Percentiles rank a stretch among this genome's conserved stretches.
These are phyloP conservation scores for Platalea minor DNA, from an alignment of 2,797 vertebrate species.

Conservation along the genomic window DNA sequence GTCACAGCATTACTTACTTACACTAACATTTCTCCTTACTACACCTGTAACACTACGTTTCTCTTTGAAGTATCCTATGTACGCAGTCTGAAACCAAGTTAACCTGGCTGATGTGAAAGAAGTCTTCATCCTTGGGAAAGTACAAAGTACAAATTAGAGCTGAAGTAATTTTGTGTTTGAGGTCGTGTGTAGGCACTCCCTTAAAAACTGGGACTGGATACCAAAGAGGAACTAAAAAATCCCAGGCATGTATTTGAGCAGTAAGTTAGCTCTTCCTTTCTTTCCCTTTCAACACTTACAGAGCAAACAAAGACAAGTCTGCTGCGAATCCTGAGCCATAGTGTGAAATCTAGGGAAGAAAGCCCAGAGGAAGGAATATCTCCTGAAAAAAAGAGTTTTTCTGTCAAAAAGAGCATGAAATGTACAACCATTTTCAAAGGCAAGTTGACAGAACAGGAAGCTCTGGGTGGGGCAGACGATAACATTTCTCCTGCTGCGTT, in stretches of 20 bases:
- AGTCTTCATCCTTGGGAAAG: not conserved
- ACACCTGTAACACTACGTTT: not conserved
- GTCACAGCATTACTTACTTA: not conserved
- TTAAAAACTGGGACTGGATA: not conserved
- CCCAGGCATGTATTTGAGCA: not conserved
- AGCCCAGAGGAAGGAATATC: constrained; percentile 22
- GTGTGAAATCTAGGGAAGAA: constrained; percentile 3
- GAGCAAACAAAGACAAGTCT: constrained; percentile 76
- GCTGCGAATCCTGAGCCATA: constrained; percentile 58
- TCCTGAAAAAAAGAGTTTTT: constrained; percentile 4
- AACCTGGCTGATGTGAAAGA: not conserved
- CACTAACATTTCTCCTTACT: not conserved
- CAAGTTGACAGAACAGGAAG: constrained; percentile 9
- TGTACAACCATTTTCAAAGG: constrained; percentile 30
- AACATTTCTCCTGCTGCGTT: not conserved
- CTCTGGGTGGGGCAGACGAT: not conserved
- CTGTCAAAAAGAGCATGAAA: not conserved
- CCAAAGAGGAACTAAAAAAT: not conserved
- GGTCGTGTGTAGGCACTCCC: not conserved
- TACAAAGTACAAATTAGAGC: not conserved
- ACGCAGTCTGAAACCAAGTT: not conserved
- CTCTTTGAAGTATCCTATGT: not conserved
- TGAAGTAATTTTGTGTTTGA: not conserved
- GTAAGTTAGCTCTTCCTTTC: not conserved
- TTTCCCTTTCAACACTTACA: constrained; percentile 40